Evolutionary conservation across 2,797 vertebrate species (phyloP).

Genomic region (Neosilurus hyrtlii): DNA sequence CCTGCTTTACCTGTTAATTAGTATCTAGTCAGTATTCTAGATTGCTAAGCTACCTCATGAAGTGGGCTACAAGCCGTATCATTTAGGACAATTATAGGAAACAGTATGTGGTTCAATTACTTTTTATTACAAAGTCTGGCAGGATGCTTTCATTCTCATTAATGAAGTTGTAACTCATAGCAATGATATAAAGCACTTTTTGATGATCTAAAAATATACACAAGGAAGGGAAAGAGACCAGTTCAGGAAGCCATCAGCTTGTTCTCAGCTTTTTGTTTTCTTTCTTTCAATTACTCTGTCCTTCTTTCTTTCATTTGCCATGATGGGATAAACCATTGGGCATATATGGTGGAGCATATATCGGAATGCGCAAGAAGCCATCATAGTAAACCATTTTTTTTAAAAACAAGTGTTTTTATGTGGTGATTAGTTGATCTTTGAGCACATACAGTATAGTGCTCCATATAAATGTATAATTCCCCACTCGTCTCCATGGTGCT

Average conservation of each 20-base stretch:
- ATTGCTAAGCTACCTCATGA: slow-evolving; percentile 54
- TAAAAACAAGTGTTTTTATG: slow-evolving; percentile 41
- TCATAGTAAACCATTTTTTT: slow-evolving; percentile 61
- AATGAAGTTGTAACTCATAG: background rate
- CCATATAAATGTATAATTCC: slow-evolving; percentile 53
- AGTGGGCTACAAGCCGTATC: slow-evolving; percentile 39
- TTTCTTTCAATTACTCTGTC: background rate
- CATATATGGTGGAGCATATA: slow-evolving; percentile 61
- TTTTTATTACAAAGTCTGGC: background rate
- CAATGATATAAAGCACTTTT: slow-evolving; percentile 40
- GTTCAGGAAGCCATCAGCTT: slow-evolving; percentile 51
- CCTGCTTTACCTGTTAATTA: slow-evolving; percentile 37
- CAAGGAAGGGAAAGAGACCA: slow-evolving; percentile 31
- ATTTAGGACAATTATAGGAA: slow-evolving; percentile 22
- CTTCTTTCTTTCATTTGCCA: background rate
- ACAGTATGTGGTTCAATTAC: background rate
- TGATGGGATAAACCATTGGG: slow-evolving; percentile 55
- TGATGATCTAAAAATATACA: background rate
- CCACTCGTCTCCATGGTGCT: slow-evolving; percentile 62
- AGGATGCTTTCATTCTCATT: slow-evolving; percentile 20
- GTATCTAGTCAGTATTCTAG: slow-evolving; percentile 38
- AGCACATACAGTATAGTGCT: slow-evolving; percentile 63
- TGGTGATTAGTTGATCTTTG: slow-evolving; percentile 55
- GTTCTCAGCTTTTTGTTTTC: slow-evolving; percentile 23
- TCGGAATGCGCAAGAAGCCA: slow-evolving; percentile 17